Evolutionary conservation across 2,113 vertebrate species (phyloP), one percentile per base, ranked within the genome.

Genomic region (Xerus inauris): DNA sequence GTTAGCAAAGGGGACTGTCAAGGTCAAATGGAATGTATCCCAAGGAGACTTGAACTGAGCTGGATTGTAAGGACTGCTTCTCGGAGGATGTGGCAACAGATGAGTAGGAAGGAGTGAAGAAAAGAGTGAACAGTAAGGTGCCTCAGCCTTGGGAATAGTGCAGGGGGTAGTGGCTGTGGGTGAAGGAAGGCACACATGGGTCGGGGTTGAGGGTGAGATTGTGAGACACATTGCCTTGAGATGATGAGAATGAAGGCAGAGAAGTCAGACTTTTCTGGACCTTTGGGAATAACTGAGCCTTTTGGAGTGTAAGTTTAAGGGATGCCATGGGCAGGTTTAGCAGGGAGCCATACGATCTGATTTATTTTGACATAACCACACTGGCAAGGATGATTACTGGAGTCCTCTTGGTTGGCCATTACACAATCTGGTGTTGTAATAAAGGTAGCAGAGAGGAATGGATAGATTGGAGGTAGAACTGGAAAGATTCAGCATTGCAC

Each of bases 171-270:
- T 57, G 38, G 72, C 6, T 87, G 16, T 26, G n/a, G 51, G 51
- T 59, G 54, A 76, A 1, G 57, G 82, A 35, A 51, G 32, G 26
- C 38, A 26, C 6, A 3, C 5, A 8, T 5, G 10, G 8, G 12
- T 7, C 1, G 9, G 13, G 12, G 24, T 32, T 16, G 20, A 67
- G 0, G 47, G 0, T 1, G 4, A 11, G 5, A 10, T 3, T 57
- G 64, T 77, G 51, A 87, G 38, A n/a, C 45, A 28, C 13, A 73
- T 19, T 16, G 42, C 45, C 49, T 65, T 13, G 38, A 8, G 6
- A 6, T 71, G 40, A 42, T 19, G 62, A 57, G 54, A 28, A 16
- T 71, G 38, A 67, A 54, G 32, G 40, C 30, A 6, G 9, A 32
- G 28, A 80, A 8, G 14, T 32, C 51, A 19, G 64, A 59, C 13